phyloP scores from a whole-genome alignment of 2,797 vertebrate species.

The Intellagama lesueurii region DNA sequence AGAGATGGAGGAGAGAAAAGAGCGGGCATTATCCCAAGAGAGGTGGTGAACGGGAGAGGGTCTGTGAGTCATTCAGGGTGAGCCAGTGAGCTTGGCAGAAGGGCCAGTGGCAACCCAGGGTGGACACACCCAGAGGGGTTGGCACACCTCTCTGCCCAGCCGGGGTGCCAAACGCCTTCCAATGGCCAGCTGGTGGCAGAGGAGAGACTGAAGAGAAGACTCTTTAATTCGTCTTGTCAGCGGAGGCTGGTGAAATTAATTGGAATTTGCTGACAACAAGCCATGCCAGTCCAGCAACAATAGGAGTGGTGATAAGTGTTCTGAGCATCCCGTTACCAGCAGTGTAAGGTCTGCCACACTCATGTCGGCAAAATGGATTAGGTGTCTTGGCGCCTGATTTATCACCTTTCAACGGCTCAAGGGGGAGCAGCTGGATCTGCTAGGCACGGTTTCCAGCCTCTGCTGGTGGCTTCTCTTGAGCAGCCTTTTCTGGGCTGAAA shows the following conservation, averaged over 20 bases:
- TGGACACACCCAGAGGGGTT: too few relatives aligned
- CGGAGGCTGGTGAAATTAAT: conserved; percentile 10
- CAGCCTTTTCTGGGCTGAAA: not conserved
- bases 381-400: conserved; percentile 1
- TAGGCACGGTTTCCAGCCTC: not conserved
- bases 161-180: not conserved
- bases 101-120: too few relatives aligned
- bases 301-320: conserved; percentile 4
- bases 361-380: conserved; percentile 11
- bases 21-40: too few relatives aligned
- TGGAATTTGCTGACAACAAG: conserved; percentile 36
- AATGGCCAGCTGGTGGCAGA: not conserved
- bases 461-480: too few relatives aligned
- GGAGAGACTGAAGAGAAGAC: not conserved
- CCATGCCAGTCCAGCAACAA: fast-evolving
- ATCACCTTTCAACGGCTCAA: not conserved
- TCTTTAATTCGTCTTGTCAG: conserved; percentile 15
- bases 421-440: not conserved
- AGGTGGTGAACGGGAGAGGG: too few relatives aligned
- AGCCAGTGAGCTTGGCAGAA: too few relatives aligned
- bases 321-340: not conserved
- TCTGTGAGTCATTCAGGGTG: too few relatives aligned
- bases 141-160: not conserved
- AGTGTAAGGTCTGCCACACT: not conserved
- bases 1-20: too few relatives aligned